phyloP scores from a whole-genome alignment of 2,797 vertebrate genomes.

The Esox lucius region DNA sequence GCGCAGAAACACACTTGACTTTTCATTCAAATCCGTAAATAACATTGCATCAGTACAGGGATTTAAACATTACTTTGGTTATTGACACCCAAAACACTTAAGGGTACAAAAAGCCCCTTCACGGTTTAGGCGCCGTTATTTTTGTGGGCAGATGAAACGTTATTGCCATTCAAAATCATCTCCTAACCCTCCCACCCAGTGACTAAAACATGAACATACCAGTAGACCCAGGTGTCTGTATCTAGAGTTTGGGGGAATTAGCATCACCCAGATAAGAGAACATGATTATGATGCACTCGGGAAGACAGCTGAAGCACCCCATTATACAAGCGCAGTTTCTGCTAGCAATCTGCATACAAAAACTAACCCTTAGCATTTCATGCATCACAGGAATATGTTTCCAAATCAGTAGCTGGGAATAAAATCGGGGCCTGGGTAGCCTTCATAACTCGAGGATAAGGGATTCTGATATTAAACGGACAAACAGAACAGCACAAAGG shows the following conservation, averaged over 20 bases:
- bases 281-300: slow-evolving; percentile 44
- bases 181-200: too few species aligned
- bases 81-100: too few species aligned
- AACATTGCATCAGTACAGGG: slow-evolving; percentile 25
- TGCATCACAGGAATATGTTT: slow-evolving; percentile 51
- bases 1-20: background rate
- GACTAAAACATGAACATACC: background rate
- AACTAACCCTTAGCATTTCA: slow-evolving; percentile 37
- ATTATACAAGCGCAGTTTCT: slow-evolving; percentile 45
- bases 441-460: background rate
- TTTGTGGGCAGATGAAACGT: too few species aligned
- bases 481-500: background rate
- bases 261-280: slow-evolving; percentile 39
- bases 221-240: slow-evolving; percentile 31
- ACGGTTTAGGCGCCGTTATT: too few species aligned
- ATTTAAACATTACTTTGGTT: too few species aligned
- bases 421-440: slow-evolving; percentile 19
- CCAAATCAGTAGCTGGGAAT: slow-evolving; percentile 35
- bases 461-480: background rate
- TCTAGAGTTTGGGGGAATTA: slow-evolving; percentile 22
- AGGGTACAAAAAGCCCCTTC: too few species aligned
- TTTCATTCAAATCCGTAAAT: background rate
- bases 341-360: slow-evolving; percentile 39
- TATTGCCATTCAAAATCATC: too few species aligned
- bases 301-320: slow-evolving; percentile 29